These are phyloP conservation scores for Eulemur mongoz DNA, from an alignment of 2,797 vertebrate genomes.

Conservation along the genomic window DNA sequence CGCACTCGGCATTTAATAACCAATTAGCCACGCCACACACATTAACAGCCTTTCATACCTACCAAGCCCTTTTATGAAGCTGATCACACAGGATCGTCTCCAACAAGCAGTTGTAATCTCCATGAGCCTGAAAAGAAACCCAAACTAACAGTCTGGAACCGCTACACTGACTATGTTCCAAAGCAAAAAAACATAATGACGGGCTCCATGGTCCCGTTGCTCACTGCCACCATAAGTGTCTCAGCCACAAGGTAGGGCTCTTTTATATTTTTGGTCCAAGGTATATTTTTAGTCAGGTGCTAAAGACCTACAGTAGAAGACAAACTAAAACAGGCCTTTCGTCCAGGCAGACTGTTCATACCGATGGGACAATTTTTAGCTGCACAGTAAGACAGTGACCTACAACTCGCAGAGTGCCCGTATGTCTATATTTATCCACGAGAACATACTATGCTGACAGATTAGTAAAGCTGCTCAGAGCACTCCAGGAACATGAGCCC, in stretches of 20 bases:
- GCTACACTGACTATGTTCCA: conserved; percentile 77
- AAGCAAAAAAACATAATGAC: conserved; percentile 50
- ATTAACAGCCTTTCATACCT: conserved; percentile 83
- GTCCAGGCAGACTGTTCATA: conserved; percentile 88
- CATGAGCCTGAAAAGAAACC: conserved; percentile 88
- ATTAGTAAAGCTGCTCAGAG: conserved; percentile 87
- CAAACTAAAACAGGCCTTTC: conserved; percentile 84
- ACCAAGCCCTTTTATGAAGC: conserved; percentile 97
- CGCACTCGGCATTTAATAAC: neutral
- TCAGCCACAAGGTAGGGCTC: conserved; percentile 61
- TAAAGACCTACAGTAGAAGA: conserved; percentile 76
- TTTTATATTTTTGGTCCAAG: conserved; percentile 54
- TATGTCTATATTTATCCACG: conserved; percentile 95
- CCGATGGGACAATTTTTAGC: conserved; percentile 96
- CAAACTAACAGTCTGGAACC: conserved; percentile 65
- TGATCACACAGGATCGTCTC: conserved; percentile 94
- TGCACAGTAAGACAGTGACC: conserved; percentile 90
- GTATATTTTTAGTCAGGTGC: conserved; percentile 73
- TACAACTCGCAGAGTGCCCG: conserved; percentile 90
- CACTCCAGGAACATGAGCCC: conserved; percentile 87
- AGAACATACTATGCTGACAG: conserved; percentile 94
- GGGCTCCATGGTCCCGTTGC: conserved; percentile 79
- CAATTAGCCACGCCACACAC: neutral
- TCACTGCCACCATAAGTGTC: conserved; percentile 48
- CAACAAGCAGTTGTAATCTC: conserved; percentile 94